Conservation (phyloP, 2,888 invertebrate species). For the Dione juno region DNA sequence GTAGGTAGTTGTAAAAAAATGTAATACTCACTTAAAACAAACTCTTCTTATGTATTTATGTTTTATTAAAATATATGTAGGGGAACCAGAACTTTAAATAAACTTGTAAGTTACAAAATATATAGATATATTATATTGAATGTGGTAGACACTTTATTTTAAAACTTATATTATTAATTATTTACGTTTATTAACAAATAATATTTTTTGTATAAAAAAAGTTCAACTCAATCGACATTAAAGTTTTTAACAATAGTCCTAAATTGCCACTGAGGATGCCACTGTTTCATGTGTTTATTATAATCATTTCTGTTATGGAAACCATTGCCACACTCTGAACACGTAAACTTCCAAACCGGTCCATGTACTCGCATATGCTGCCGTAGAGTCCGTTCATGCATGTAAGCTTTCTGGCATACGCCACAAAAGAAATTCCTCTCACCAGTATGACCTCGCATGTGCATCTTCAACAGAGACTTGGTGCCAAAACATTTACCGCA, state of each 20-base stretch:
- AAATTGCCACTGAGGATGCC: slow-evolving; percentile 74
- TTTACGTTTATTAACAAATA: background rate
- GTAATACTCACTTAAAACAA: background rate
- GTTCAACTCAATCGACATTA: slow-evolving; percentile 49
- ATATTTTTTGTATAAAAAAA: background rate
- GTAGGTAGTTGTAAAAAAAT: background rate
- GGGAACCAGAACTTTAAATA: background rate
- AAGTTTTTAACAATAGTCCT: slow-evolving; percentile 66
- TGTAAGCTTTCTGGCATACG: slow-evolving; percentile 73
- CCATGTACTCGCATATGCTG: slow-evolving; percentile 76
- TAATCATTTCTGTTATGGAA: slow-evolving; percentile 71
- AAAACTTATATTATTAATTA: background rate
- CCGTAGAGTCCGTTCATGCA: slow-evolving; percentile 71
- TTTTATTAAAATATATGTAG: background rate
- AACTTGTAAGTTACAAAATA: background rate
- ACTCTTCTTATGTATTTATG: background rate
- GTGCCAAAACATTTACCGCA: slow-evolving; percentile 77
- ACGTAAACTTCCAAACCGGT: slow-evolving; percentile 65
- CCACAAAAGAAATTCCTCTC: slow-evolving; percentile 72
- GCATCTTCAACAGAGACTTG: slow-evolving; percentile 69
- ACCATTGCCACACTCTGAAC: slow-evolving; percentile 68
- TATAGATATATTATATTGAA: background rate
- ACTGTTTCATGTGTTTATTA: slow-evolving; percentile 72
- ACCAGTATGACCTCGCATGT: slow-evolving; percentile 70
- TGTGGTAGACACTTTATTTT: background rate